Evolutionary conservation across 30 jellyfish, hydroid and myxozoan species (phyloP), one percentile per base, ranked within the genome.

Genomic region (Mastigias papua): DNA sequence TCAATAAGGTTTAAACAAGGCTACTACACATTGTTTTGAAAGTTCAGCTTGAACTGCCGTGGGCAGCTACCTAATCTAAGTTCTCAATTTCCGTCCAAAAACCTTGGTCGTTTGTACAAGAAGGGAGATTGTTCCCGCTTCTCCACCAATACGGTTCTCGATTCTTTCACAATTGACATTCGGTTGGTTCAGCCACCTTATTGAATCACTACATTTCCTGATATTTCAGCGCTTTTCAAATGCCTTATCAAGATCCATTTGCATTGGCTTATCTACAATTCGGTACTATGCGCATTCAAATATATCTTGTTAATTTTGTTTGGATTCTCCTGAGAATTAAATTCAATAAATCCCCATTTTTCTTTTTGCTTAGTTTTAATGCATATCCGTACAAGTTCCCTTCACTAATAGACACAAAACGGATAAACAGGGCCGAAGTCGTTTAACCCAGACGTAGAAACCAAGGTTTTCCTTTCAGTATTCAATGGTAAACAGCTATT

Each of bases 151-250:
- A 5, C 17, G 67, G 7, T 54, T 54, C 27, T 6, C 67, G 27
- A 19, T 54, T 19, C 67, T 16, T 46, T 46, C 60, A 46, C 27
- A 54, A 11, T 54, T 54, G 25, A 42, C 7, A 8, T 4, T 54
- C 27, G 25, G 7, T 19, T 10, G 25, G 21, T 27, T 17, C 48
- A 27, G 23, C 35, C 23, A 11, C 19, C 26, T 63, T 63, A 63
- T 63, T 25, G 13, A 27, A 63, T 25, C 74, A 63, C 23, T 23
- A 63, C 3, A 63, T 63, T 63, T 63, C 74, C 74, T 63, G 74
- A 63, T 26, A 63, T 63, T 63, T 63, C 42, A 63, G 74, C 21
- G 19, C 3, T 63, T 63, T 63, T 63, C 37, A 16, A 63, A 63
- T 63, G 34, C 23, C n/a, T 27, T 63, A 63, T 63, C 74, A 26